phyloP scores from a whole-genome alignment of 2,888 invertebrate species.

The Hydropsyche betteni region DNA sequence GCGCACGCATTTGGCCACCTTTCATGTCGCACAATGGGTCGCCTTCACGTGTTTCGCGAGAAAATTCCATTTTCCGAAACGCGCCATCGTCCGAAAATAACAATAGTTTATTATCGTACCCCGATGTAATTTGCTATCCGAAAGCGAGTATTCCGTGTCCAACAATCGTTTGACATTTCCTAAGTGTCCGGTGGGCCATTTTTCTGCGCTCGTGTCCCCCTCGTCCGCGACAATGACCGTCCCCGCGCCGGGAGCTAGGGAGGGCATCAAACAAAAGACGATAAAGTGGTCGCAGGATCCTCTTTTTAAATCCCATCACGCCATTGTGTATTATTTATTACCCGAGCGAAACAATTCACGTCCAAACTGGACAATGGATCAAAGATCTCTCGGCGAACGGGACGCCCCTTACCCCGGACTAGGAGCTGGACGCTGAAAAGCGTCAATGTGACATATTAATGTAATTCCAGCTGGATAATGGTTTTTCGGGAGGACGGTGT shows the following conservation, averaged over 20 bases:
- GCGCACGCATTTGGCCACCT: no score
- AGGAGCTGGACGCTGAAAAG: background rate
- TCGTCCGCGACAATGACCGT: conserved; percentile 38
- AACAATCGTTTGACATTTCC: conserved; percentile 43
- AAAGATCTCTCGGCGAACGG: conserved; percentile 36
- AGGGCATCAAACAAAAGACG: conserved; percentile 38
- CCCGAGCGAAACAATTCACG: conserved; percentile 39
- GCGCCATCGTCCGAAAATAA: conserved; percentile 22
- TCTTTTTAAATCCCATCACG: conserved; percentile 43
- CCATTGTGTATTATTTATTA: conserved; percentile 42
- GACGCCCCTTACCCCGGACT: conserved; percentile 11
- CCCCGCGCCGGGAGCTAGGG: conserved; percentile 38
- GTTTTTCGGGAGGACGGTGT: conserved; percentile 2
- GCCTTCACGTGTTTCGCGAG: conserved; percentile 6
- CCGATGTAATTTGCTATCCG: conserved; percentile 43
- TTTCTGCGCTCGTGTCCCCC: conserved; percentile 33
- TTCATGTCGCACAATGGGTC: background rate
- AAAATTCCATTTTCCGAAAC: conserved; percentile 30
- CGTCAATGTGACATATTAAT: conserved; percentile 41
- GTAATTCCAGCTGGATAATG: conserved; percentile 35
- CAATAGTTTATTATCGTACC: conserved; percentile 41
- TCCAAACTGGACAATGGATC: conserved; percentile 38
- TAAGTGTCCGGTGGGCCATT: conserved; percentile 41
- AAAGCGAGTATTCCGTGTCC: conserved; percentile 42
- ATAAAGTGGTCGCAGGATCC: conserved; percentile 43